Conservation (phyloP, 2,888 invertebrate genomes). For the Spodoptera picta region DNA sequence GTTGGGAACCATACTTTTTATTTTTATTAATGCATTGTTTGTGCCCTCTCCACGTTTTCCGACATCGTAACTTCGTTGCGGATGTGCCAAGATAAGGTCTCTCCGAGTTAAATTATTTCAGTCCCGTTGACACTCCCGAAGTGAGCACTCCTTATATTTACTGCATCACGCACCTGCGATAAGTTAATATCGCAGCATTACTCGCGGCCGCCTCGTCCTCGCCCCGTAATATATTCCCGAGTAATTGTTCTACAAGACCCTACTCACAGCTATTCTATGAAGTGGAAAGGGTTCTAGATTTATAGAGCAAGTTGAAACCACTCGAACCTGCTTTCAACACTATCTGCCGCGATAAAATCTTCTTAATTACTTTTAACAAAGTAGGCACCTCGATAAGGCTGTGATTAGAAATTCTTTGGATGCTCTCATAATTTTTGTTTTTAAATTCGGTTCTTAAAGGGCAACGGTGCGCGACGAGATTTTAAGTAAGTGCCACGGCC, state of each 20-base stretch:
- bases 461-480: conserved; percentile 44
- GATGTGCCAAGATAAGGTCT: conserved; percentile 52
- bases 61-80: conserved; percentile 36
- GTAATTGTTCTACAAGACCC: conserved; percentile 82
- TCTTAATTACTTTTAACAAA: conserved; percentile 73
- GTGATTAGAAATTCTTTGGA: conserved; percentile 66
- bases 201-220: conserved; percentile 62
- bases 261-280: conserved; percentile 80
- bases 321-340: conserved; percentile 68
- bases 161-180: conserved; percentile 74
- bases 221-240: conserved; percentile 72
- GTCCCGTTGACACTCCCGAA: conserved; percentile 59
- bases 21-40: conserved; percentile 25
- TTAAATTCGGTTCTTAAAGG: conserved; percentile 49
- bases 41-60: conserved; percentile 40
- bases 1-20: conserved; percentile 32
- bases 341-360: conserved; percentile 73
- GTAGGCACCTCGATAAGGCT: conserved; percentile 53
- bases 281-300: conserved; percentile 82
- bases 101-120: conserved; percentile 59
- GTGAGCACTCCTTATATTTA: conserved; percentile 68
- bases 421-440: conserved; percentile 60
- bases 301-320: conserved; percentile 78
- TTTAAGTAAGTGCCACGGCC: conserved; percentile 44
- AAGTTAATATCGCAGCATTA: conserved; percentile 76